Evolutionary conservation across 2,888 invertebrate genomes (phyloP).

Genomic region (Pegoplata infirma): DNA sequence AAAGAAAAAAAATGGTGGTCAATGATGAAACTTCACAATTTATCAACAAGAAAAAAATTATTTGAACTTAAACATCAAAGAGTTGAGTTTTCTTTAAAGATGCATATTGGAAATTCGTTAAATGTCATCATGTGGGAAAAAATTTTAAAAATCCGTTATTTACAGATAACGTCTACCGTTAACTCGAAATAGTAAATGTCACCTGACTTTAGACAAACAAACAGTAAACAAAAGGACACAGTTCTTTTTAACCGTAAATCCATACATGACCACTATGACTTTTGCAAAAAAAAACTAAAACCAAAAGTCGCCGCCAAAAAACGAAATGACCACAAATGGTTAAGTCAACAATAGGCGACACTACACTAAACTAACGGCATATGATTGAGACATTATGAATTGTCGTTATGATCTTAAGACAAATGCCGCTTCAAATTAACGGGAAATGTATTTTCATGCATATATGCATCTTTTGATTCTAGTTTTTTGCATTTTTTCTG

Average conservation of each 20-base stretch:
- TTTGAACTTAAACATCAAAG: constrained; percentile 21
- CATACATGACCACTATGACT: constrained; percentile 29
- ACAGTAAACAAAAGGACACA: constrained; percentile 40
- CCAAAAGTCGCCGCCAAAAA: constrained; percentile 43
- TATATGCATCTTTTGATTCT: background rate
- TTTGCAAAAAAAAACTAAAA: constrained; percentile 15
- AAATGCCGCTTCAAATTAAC: constrained; percentile 13
- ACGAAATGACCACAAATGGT: constrained; percentile 56
- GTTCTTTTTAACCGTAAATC: constrained; percentile 10
- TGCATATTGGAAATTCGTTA: background rate
- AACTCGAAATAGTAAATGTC: constrained; percentile 17
- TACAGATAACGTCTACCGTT: constrained; percentile 22
- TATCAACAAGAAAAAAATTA: background rate
- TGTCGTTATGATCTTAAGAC: constrained; percentile 32
- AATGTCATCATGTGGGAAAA: constrained; percentile 10
- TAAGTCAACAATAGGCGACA: constrained; percentile 49
- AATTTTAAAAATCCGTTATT: background rate
- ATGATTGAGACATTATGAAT: constrained; percentile 51
- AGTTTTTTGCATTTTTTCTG: constrained; percentile 57
- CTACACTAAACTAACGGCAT: constrained; percentile 33
- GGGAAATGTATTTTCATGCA: constrained; percentile 13
- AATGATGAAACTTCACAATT: background rate
- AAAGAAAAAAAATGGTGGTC: background rate
- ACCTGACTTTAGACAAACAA: constrained; percentile 43
- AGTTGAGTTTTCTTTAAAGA: background rate